phyloP scores from a whole-genome alignment of 2,888 invertebrate genomes.

The Cryptus viduatorius region DNA sequence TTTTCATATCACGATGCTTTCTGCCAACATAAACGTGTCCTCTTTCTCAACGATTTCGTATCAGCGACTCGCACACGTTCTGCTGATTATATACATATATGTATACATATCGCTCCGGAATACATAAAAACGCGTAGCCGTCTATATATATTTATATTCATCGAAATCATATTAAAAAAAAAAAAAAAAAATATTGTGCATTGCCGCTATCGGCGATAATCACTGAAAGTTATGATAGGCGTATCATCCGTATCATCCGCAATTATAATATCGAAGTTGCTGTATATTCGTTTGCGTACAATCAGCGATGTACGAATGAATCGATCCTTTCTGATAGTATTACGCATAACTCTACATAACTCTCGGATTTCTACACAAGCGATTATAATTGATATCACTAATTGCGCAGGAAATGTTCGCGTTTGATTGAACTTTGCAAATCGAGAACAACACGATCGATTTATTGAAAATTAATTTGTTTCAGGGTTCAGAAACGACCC shows the following conservation, averaged over 20 bases:
- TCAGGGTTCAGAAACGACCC: background rate
- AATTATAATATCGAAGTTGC: background rate
- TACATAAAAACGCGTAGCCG: background rate
- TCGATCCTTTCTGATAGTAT: background rate
- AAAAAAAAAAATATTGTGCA: background rate
- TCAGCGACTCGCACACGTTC: background rate
- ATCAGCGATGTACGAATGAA: background rate
- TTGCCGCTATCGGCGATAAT: background rate
- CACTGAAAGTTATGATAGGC: background rate
- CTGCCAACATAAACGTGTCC: background rate
- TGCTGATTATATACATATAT: background rate
- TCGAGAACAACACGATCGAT: background rate
- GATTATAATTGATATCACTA: background rate
- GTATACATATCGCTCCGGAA: background rate
- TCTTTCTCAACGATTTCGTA: background rate
- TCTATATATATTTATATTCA: background rate
- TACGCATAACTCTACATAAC: background rate
- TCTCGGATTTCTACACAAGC: background rate
- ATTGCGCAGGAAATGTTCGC: background rate
- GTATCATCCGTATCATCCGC: too few species aligned
- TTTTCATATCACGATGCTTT: conserved; percentile 17
- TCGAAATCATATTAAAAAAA: background rate
- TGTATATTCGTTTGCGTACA: too few species aligned
- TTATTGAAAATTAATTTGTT: background rate
- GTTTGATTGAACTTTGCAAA: background rate